phyloP scores from a whole-genome alignment of 92 coral and sea anemone species.

The Pocillopora grandis region DNA sequence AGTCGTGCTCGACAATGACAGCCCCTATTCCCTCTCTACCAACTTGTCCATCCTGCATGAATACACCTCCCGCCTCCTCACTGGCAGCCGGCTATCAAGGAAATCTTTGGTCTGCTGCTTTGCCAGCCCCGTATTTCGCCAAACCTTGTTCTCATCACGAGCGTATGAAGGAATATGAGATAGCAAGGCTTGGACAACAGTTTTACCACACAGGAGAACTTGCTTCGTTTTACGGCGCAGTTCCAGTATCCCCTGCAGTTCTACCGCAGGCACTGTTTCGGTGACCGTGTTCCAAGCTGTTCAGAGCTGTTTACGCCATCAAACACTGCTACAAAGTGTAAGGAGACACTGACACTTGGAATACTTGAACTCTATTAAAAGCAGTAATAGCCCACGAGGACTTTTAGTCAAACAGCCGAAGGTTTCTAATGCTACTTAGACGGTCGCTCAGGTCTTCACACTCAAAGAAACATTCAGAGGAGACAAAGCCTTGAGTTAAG shows the following conservation, averaged over 20 bases:
- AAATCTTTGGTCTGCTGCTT: constrained; percentile 77
- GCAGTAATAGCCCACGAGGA: background rate
- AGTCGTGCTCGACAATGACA: constrained; percentile 49
- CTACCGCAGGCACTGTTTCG: constrained; percentile 37
- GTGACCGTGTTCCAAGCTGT: background rate
- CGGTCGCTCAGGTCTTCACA: background rate
- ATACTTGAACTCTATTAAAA: too few relatives aligned
- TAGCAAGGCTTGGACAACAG: constrained; percentile 40
- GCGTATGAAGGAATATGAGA: constrained; percentile 33
- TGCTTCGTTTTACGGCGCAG: constrained; percentile 31
- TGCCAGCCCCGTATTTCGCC: constrained; percentile 62
- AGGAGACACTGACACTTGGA: background rate
- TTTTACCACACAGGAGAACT: constrained; percentile 39
- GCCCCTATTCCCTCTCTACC: constrained; percentile 82
- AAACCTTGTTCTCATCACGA: constrained; percentile 84
- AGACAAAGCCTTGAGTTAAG: constrained; percentile 6
- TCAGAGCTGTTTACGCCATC: too few relatives aligned
- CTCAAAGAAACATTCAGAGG: background rate
- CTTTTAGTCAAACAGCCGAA: background rate
- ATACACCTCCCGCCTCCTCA: constrained; percentile 45
- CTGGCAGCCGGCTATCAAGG: constrained; percentile 58
- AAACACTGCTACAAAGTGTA: too few relatives aligned
- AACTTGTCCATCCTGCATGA: constrained; percentile 81
- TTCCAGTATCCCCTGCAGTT: constrained; percentile 19
- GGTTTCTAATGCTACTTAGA: background rate